Base-by-base conservation (phyloP, 2,797 vertebrate genomes). In the Arremon aurantiirostris region DNA sequence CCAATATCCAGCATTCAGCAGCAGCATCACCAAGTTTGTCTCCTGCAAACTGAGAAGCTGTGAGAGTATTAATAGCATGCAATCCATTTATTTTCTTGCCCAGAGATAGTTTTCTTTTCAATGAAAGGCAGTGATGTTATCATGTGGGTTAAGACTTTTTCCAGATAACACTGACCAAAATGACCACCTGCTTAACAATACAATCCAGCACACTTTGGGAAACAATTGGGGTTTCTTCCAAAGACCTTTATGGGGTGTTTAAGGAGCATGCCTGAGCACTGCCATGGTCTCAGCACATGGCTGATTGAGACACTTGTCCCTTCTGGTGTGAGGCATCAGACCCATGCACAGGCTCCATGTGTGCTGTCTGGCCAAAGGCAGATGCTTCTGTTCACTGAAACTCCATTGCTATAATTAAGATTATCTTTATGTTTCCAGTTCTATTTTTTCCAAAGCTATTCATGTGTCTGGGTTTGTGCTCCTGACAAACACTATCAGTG, bases 81-180 rank as follows among this genome's bases (percentile, higher is more conserved):
- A 44, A 77, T 39, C 14, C 7, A 7, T 82, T 78, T 87, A 66
- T 90, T 95, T 89, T 94, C 5, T 0, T 86, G 32, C 30, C 64
- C 61, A 72, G 39, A 79, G 75, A 61, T 93, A 90, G 80, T 97
- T 97, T 97, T 95, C 47, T 96, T 63, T 87, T 80, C 59, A 96
- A 79, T 96, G 93, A 94, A 94, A 56, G 19, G 53, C 9, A 49
- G 22, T 22, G 50, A 30, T 53, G 37, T 69, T 94, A 78, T 42
- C 37, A 41, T 26, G 8, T 28, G 21, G 19, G 44, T 55, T 71
- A 32, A 16, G 30, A 69, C 5, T 59, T 69, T 75, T 89, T 72
- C 46, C 39, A 34, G 26, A 27, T 73, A 72, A 47, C 28, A 8
- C 10, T 52, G 70, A 39, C 46, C 42, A 65, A 49, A 78, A 30